Evolutionary conservation across 1,140 invertebrate genomes (phyloP), one percentile per base, ranked within the genome.

Genomic region (Geopemphigus sp.): DNA sequence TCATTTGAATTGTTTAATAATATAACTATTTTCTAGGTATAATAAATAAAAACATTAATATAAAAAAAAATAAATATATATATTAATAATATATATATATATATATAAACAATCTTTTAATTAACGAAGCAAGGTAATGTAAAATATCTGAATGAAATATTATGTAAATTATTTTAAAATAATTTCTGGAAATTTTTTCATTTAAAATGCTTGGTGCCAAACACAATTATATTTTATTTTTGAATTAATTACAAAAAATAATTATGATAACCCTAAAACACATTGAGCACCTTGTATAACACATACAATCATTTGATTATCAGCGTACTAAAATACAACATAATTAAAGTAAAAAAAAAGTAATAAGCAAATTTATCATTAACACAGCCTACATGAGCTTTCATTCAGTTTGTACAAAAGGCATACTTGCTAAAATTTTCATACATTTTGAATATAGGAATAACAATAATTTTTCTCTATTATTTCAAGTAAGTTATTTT

Each of bases 381-480:
- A 78, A 78, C 74, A 78, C 74, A 78, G 74, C 74, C 74, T 63
- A 78, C 45, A 45, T 78, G 74, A 78, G 74, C 74, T 54, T 72
- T 53, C 11, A 50, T 50, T 72, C 68, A 72, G 68, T 54, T 72
- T 54, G 17, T 72, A 72, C 50, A 72, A 72, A 26, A 72, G 50
- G 26, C 68, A 29, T 70, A 70, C 8, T 53, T 70, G 24, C 15
- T 70, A 53, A 50, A 32, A 17, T 3, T n/a, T 72, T 8, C 1
- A 53, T 17, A 54, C 19, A 72, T 29, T 29, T 29, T 72, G 19
- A 72, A 11, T 19, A 54, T 1, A 54, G 8, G 32, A 39, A 47
- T 26, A 66, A 68, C 24, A 68, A 47, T 24, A 50, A 47, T 29
- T 29, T 54, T 54, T 29, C 24, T 29, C 11, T 53, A 29, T 54